Evolutionary conservation across 2,888 invertebrate species (phyloP), one percentile per base, ranked within the genome.

Genomic region (Xestia rhomboidea): DNA sequence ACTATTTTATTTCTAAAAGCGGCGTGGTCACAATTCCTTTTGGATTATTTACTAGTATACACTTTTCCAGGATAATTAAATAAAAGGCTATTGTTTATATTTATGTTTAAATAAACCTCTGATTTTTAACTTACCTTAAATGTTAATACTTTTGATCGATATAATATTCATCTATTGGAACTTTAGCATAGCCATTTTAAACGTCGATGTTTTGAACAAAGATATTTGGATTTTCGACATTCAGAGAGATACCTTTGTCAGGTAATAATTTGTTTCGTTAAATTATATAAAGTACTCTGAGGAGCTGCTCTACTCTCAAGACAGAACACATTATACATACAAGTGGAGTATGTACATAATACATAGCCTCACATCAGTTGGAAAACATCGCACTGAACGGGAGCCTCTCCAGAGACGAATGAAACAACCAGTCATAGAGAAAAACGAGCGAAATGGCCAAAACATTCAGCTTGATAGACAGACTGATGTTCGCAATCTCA

Each of bases 381-480:
- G 57, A 63, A 46, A 49, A 54, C 62, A 82, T 77, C 13, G 10
- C 10, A 21, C 21, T 66, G 30, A 68, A 30, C 41, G 57, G 57
- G 49, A 79, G 51, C n/a, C 41, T 69, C 78, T 68, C 66, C n/a
- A 30, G 83, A 66, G 68, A 77, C 13, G 13, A 27, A 21, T 51
- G 57, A 44, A 69, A 68, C 34, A 76, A 68, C 34, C 68, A 77
- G 44, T 30, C n/a, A 34, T 60, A 54, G 21, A 66, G 64, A 38
- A 60, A 69, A 69, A 69, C 21, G 34, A 18, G 18, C 24, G 15
- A 60, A 57, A 51, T n/a, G 24, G 21, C 15, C 38, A 11, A 44
- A 74, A 68, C 21, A 51, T 64, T 64, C 21, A 38, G 27, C n/a
- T 64, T 73, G 27, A 11, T 27, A 30, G 30, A 5, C 51, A 18